A percentile compares a stretch with the other conserved stretches of the same genome.
These are phyloP conservation scores for Drosophila rhopaloa DNA, from an alignment of 1,140 invertebrate genomes.

Conservation along the genomic window DNA sequence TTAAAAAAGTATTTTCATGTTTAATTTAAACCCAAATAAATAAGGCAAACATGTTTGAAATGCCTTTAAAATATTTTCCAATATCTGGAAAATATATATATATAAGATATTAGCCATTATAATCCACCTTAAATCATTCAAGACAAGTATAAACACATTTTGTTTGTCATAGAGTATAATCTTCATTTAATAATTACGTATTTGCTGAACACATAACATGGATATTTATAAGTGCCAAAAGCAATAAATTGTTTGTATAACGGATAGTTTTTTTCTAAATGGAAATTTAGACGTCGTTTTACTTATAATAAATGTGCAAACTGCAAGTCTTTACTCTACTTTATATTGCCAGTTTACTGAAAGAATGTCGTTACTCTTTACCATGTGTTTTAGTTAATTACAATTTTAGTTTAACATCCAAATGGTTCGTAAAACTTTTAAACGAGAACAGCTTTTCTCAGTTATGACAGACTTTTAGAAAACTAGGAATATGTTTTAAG, in stretches of 20 bases:
- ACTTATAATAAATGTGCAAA: constrained; percentile 22
- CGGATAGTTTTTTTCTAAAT: neutral
- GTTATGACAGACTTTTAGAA: neutral
- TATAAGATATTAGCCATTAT: too few species aligned
- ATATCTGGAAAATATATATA: too few species aligned
- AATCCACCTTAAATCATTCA: too few species aligned
- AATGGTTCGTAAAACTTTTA: too few species aligned
- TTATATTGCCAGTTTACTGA: neutral
- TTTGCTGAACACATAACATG: constrained; percentile 24
- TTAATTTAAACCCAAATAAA: too few species aligned
- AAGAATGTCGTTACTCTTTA: neutral
- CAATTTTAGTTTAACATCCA: too few species aligned
- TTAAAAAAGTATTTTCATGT: too few species aligned
- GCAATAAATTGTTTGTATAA: neutral
- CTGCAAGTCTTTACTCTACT: constrained; percentile 31
- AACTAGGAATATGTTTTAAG: constrained; percentile 1
- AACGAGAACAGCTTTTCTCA: neutral
- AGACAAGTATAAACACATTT: too few species aligned
- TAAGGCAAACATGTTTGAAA: too few species aligned
- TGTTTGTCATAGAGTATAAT: neutral
- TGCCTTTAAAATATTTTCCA: too few species aligned
- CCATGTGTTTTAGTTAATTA: neutral
- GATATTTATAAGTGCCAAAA: constrained; percentile 16
- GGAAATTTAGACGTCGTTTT: constrained; percentile 2
- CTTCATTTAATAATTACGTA: constrained; percentile 21